A percentile compares a stretch with the other conserved stretches of the same genome.
Conservation (phyloP, 2,797 vertebrate species). For the Rhyacichthys aspro region DNA sequence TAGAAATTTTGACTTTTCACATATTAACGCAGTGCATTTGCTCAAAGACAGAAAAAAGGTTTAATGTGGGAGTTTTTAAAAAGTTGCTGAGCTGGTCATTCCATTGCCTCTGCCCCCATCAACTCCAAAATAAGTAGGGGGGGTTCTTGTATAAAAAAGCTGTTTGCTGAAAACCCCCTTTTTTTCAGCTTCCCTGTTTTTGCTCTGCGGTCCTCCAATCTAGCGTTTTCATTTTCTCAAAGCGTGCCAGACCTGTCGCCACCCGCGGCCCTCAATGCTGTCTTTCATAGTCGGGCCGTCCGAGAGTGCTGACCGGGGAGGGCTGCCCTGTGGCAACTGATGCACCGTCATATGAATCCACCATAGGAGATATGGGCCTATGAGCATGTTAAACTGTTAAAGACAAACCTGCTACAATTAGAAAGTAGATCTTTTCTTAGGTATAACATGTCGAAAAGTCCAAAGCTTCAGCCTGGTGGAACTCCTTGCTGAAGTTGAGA, state of each 20-base stretch:
- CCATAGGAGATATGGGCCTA: slow-evolving; percentile 33
- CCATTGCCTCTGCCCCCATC: background rate
- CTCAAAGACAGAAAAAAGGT: background rate
- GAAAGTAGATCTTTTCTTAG: no score
- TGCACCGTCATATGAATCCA: slow-evolving; percentile 23
- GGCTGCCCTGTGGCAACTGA: slow-evolving; percentile 35
- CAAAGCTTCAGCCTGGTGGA: no score
- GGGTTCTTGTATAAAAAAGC: slow-evolving; percentile 39
- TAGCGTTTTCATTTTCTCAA: slow-evolving; percentile 64
- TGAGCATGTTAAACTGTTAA: no score
- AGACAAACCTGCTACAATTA: no score
- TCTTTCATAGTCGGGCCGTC: slow-evolving; percentile 63
- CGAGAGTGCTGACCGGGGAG: slow-evolving; percentile 47
- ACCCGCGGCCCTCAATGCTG: slow-evolving; percentile 70
- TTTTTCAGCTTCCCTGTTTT: slow-evolving; percentile 67
- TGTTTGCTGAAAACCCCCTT: slow-evolving; percentile 67
- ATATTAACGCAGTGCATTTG: background rate
- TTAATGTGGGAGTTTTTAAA: slow-evolving; percentile 15
- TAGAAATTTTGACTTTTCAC: background rate
- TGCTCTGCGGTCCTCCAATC: slow-evolving; percentile 62
- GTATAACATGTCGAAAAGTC: no score
- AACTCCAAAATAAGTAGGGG: slow-evolving; percentile 28
- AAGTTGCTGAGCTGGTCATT: slow-evolving; percentile 55
- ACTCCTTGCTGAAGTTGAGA: no score
- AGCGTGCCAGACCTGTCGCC: slow-evolving; percentile 71